Base-by-base conservation (phyloP, 2,113 vertebrate species). In the Bubo scandiacus region DNA sequence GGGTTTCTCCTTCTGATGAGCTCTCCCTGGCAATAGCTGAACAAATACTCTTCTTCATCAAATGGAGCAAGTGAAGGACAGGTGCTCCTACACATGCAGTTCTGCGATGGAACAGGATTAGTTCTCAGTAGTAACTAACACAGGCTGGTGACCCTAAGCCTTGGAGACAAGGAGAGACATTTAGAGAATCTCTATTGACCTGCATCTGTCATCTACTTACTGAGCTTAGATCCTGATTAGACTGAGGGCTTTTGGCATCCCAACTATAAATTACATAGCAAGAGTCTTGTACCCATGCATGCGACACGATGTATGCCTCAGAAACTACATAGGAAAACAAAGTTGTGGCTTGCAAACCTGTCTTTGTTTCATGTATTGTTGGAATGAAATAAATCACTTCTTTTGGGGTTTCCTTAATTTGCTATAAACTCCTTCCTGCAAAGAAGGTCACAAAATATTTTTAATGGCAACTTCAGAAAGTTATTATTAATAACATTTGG, bases 401-500 rank as follows among this genome's bases (percentile, higher is more conserved):
- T 78, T 80, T 29, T 62, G 47, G 51, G 57, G 9, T 65, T 96
- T 92, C 38, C n/a, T 54, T 74, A 90, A 80, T 78, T 92, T 77
- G 9, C 32, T 70, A 12, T 49, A 65, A 92, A 88, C 20, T 52
- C 29, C 11, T 57, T 81, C 51, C 61, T 63, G 26, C 21, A 79
- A 84, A 47, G 45, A 62, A 90, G 42, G 45, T 85, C 7, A 22
- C 27, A 51, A 66, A 74, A 66, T 42, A 40, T 43, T 94, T 89
- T 81, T 81, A 81, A 84, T 62, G 42, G 34, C 20, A 86, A 68
- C 54, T 78, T 90, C 40, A 70, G 47, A 85, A 77, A 79, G 71
- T 49, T 42, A 55, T 63, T 90, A 67, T 90, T 80, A 90, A 67
- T 38, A 38, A 6, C 38, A 52, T 36, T 66, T 61, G 32, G 29